Conservation (phyloP, 2,113 vertebrate genomes). For the Gymnogyps californianus region DNA sequence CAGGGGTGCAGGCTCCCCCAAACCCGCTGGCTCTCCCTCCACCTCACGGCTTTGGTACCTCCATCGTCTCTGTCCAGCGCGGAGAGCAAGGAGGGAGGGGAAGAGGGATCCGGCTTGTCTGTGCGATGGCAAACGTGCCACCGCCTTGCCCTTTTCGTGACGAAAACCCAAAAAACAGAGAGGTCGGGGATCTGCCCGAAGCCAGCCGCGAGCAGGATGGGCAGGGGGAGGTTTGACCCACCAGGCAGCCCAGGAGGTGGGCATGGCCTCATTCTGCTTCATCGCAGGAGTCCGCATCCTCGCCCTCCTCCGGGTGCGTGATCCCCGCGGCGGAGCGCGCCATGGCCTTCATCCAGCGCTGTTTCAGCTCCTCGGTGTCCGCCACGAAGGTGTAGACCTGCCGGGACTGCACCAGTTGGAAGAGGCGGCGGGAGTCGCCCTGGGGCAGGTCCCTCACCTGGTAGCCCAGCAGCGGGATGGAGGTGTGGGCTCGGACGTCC, state of each 20-base stretch:
- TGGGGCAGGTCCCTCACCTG: conserved; percentile 46
- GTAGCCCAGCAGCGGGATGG: conserved; percentile 78
- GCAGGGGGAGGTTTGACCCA: not conserved
- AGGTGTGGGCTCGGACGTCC: conserved; percentile 74
- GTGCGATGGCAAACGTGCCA: accelerated
- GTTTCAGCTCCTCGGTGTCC: conserved; percentile 65
- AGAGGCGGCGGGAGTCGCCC: conserved; percentile 49
- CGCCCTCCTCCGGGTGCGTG: not conserved
- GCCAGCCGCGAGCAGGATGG: accelerated
- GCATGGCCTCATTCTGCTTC: conserved; percentile 29
- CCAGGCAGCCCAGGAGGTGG: not conserved
- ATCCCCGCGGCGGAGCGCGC: conserved; percentile 3
- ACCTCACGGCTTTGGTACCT: not conserved
- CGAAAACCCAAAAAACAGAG: accelerated
- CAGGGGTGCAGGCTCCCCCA: not conserved
- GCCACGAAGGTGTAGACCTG: conserved; percentile 71
- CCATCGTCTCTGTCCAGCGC: not conserved
- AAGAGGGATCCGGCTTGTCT: not conserved
- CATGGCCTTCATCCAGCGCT: conserved; percentile 68
- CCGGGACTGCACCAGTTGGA: conserved; percentile 74
- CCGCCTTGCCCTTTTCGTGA: accelerated
- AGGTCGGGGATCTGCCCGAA: too few species aligned
- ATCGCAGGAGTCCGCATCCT: not conserved
- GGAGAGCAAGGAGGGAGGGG: not conserved
- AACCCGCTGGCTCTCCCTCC: not conserved